A percentile compares a stretch with the other conserved stretches of the same genome.
Conservation (phyloP, 2,888 invertebrate species). For the Stenotaenia linearis region DNA sequence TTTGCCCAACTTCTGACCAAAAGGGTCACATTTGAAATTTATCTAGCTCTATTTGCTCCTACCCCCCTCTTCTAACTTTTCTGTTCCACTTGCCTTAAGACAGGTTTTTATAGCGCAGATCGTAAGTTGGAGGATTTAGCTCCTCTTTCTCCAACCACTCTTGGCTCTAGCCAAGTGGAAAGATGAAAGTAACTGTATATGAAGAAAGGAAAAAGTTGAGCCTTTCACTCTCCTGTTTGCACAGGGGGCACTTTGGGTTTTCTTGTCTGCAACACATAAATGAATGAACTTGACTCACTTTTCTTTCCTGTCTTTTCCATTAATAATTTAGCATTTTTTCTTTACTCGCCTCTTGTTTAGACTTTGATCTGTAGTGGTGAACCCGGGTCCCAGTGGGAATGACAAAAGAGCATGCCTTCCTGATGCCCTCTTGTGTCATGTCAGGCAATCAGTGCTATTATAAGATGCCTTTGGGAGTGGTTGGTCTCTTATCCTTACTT, state of each 20-base stretch:
- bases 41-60: neutral
- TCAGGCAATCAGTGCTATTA: constrained; percentile 11
- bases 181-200: constrained; percentile 15
- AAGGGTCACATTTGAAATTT: constrained; percentile 6
- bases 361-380: neutral
- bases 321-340: neutral
- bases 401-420: neutral
- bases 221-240: neutral
- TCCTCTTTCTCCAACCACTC: constrained; percentile 24
- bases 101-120: constrained; percentile 21
- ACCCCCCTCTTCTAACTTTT: neutral
- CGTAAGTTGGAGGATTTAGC: constrained; percentile 19
- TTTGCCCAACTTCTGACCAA: neutral
- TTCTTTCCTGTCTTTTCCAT: neutral
- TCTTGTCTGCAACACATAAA: neutral
- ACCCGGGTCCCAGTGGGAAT: neutral
- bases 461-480: constrained; percentile 12
- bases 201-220: constrained; percentile 13
- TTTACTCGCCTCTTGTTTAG: neutral
- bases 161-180: constrained; percentile 14
- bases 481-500: neutral
- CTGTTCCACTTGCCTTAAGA: constrained; percentile 26
- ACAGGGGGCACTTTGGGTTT: neutral
- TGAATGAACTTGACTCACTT: neutral
- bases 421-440: constrained; percentile 7